A percentile compares a stretch with the other conserved stretches of the same genome.
Evolutionary conservation across 1,140 invertebrate species (phyloP).

Genomic region (Drosophila pachea): DNA sequence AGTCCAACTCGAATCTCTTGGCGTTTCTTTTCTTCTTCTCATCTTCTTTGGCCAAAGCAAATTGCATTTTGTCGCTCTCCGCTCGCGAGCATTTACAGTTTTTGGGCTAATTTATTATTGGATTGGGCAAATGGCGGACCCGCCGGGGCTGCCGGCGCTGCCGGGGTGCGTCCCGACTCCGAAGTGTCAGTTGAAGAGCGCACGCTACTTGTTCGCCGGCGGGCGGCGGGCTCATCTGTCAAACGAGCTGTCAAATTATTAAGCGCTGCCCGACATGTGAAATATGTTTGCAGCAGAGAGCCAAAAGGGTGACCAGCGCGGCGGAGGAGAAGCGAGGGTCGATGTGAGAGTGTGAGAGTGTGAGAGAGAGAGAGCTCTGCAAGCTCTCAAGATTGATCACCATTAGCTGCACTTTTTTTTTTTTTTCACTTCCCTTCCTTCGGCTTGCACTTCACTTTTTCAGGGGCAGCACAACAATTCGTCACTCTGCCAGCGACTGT

Average conservation of each 20-base stretch:
- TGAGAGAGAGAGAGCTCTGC: conserved; percentile 3
- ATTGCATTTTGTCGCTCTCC: conserved; percentile 34
- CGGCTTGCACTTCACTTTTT: conserved; percentile 59
- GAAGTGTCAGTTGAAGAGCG: conserved; percentile 13
- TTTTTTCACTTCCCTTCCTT: conserved; percentile 1
- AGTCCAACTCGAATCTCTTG: conserved; percentile 13
- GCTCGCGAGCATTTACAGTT: conserved; percentile 60
- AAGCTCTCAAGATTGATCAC: conserved; percentile 70
- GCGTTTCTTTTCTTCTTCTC: background rate
- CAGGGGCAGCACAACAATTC: conserved; percentile 67
- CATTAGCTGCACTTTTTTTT: conserved; percentile 46
- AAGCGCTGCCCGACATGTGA: conserved; percentile 68
- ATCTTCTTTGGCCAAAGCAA: conserved; percentile 16
- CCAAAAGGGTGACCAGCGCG: conserved; percentile 14
- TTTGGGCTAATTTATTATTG: conserved; percentile 73
- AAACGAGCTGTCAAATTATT: conserved; percentile 71
- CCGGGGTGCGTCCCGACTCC: no score
- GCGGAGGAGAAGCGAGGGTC: conserved; percentile 11
- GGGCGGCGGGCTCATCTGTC: conserved; percentile 60
- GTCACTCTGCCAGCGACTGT: conserved; percentile 42
- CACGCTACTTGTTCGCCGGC: conserved; percentile 12
- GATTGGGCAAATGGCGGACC: background rate
- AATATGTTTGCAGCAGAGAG: conserved; percentile 40
- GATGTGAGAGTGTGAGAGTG: background rate
- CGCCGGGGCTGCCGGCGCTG: no score